Percentiles rank a stretch among this genome's conserved stretches.
phyloP scores from a whole-genome alignment of 2,888 invertebrate genomes.

The Dolichomitus sp. region DNA sequence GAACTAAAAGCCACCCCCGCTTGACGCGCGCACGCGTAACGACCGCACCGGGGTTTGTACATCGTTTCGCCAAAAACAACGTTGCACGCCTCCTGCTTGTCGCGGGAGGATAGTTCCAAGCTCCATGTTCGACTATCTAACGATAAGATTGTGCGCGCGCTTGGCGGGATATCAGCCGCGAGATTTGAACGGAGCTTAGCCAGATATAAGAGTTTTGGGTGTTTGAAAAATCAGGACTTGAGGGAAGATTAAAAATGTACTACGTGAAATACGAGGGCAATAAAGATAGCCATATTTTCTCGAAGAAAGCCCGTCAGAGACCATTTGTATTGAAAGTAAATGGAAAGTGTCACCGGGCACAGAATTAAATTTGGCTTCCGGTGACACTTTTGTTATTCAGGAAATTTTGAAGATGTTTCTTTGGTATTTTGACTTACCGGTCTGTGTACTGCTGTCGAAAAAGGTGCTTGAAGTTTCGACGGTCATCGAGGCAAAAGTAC shows the following conservation, averaged over 20 bases:
- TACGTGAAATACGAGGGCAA: too few species aligned
- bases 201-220: background rate
- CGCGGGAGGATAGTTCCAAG: slow-evolving; percentile 2
- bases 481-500: slow-evolving; percentile 97
- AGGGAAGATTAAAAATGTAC: background rate
- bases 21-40: slow-evolving; percentile 68
- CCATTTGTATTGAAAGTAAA: too few species aligned
- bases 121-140: background rate
- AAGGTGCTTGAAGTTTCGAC: slow-evolving; percentile 97
- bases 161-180: slow-evolving; percentile 12
- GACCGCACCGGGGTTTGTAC: slow-evolving; percentile 16
- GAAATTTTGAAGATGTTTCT: background rate
- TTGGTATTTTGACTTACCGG: slow-evolving; percentile 90
- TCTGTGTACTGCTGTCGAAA: slow-evolving; percentile 97
- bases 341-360: too few species aligned
- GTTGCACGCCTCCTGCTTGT: slow-evolving; percentile 24
- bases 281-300: too few species aligned
- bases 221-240: background rate
- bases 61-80: slow-evolving; percentile 52
- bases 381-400: too few species aligned
- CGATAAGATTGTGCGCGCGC: slow-evolving; percentile 9
- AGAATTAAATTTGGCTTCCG: too few species aligned
- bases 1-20: slow-evolving; percentile 71
- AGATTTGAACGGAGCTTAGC: slow-evolving; percentile 40
- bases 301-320: too few species aligned